Evolutionary conservation across 2,113 vertebrate species (phyloP).

Genomic region (Rattus norvegicus): GRCr8 NC_086027.1:97062001-97062500

Average conservation of each 20-base stretch:
- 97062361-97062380: background rate
- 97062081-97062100: no score
- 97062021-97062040: background rate
- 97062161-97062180: background rate
- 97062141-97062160: background rate
- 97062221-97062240: background rate
- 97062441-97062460: background rate
- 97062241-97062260: background rate
- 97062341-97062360: no score
- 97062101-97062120: background rate
- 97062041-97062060: background rate
- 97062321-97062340: no score
- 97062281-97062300: background rate
- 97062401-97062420: background rate
- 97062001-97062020: no score
- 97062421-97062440: background rate
- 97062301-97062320: rapidly evolving
- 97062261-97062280: background rate
- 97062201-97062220: background rate
- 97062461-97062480: background rate
- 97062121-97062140: background rate
- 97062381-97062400: background rate
- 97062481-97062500: background rate
- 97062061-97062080: background rate
- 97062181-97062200: background rate